These are phyloP conservation scores for Lampris incognitus DNA, from an alignment of 2,113 vertebrate species.

Conservation along the genomic window DNA sequence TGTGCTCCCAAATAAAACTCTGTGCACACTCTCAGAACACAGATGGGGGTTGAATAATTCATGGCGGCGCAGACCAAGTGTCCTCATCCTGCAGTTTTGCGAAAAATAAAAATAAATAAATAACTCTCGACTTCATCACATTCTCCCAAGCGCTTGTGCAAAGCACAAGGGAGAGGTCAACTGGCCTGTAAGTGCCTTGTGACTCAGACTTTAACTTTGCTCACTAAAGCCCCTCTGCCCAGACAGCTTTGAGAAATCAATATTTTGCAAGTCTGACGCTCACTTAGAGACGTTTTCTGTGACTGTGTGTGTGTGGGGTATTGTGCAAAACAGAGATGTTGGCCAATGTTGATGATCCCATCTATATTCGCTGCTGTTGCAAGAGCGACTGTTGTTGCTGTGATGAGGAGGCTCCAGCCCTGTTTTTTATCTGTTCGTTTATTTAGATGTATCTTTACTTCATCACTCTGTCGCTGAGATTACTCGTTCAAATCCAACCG, in stretches of 20 bases:
- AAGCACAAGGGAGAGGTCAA: constrained; percentile 67
- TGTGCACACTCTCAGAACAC: constrained; percentile 47
- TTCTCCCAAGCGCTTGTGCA: constrained; percentile 59
- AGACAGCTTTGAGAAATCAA: constrained; percentile 11
- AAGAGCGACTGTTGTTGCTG: neutral
- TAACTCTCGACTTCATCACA: constrained; percentile 68
- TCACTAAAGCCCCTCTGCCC: constrained; percentile 34
- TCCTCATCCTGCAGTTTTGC: constrained; percentile 73
- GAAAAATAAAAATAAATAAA: constrained; percentile 77
- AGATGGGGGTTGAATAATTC: constrained; percentile 77
- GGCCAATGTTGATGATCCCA: constrained; percentile 5
- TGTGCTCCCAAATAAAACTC: constrained; percentile 52
- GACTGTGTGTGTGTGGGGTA: neutral
- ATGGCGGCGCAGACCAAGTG: constrained; percentile 69
- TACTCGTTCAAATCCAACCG: neutral
- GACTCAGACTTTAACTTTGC: constrained; percentile 61
- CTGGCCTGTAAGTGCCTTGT: constrained; percentile 52
- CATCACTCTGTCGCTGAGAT: neutral
- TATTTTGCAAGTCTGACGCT: constrained; percentile 2
- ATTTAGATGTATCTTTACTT: neutral
- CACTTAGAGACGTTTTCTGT: neutral
- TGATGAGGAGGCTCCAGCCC: constrained; percentile 9
- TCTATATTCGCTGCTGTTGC: constrained; percentile 2
- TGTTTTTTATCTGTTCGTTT: constrained; percentile 13
- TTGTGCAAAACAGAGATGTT: constrained; percentile 18